Evolutionary conservation across 1,140 invertebrate genomes (phyloP), one percentile per base, ranked within the genome.

Genomic region (Listronotus oregonensis): DNA sequence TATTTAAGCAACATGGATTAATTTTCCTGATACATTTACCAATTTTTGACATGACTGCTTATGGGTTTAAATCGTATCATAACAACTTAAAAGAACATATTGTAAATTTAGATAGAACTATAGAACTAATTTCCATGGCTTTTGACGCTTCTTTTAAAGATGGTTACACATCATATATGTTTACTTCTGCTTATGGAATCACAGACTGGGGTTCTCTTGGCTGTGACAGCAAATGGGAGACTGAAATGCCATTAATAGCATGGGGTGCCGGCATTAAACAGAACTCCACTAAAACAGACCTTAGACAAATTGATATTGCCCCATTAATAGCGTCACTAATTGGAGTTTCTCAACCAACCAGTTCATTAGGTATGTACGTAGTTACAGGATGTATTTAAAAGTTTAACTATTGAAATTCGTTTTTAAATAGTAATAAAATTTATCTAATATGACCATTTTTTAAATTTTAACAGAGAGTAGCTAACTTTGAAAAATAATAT

Each of bases 231-330:
- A 51, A 34, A 21, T 11, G 12, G 6, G 49, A 51, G 27, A 51
- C 49, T 10, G 17, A 51, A n/a, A 51, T 18, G 10, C 49, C 49
- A 12, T 27, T 51, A 5, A 51, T 51, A n/a, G 49, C 21, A 31
- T 51, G 49, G 49, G 49, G 49, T 12, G 17, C 49, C 27, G 49
- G 49, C 1, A 51, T 51, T 31, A 51, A 27, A 21, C 11, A 46
- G 7, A 46, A 46, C n/a, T 46, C 21, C 1, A 27, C 21, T 27
- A 27, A 27, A 27, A 27, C 21, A 27, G 21, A 27, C 2, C 14
- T 47, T 15, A 47, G 12, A 21, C 44, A 47, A 17, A 47, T 51
- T 34, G 49, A 51, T 51, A 31, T 51, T 11, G 21, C 18, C 7
- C 31, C 49, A 27, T 21, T 51, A 51, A 9, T 51, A 17, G 31